Evolutionary conservation across 2,113 vertebrate species (phyloP).

Genomic region (Clarias batrachus): DNA sequence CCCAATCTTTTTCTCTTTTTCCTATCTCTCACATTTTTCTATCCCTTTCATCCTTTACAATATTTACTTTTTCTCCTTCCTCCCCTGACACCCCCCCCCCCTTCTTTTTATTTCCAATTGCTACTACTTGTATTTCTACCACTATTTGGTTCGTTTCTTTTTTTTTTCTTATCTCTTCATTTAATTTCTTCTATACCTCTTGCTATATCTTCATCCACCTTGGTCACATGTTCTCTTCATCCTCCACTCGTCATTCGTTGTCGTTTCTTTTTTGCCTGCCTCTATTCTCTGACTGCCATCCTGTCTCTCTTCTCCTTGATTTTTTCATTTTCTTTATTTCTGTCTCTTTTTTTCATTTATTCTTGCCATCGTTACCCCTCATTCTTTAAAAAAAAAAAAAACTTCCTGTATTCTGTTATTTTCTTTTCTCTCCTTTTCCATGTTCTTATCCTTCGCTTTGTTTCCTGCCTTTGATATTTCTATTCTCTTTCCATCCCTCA

Average conservation of each 20-base stretch:
- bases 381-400: neutral
- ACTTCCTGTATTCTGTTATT: neutral
- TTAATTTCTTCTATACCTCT: neutral
- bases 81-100: neutral
- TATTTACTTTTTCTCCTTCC: neutral
- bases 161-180: too few relatives aligned
- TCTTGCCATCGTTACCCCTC: neutral
- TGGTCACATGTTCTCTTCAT: neutral
- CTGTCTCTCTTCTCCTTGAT: constrained; percentile 46
- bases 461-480: neutral
- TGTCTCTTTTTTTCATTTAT: neutral
- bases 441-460: neutral
- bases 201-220: constrained; percentile 41
- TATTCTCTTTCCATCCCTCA: constrained; percentile 20
- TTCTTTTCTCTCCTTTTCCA: neutral
- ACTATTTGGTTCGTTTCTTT: neutral
- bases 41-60: neutral
- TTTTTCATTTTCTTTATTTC: constrained; percentile 36
- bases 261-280: constrained; percentile 46
- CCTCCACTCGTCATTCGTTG: constrained; percentile 3
- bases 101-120: neutral
- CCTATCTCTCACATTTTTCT: constrained; percentile 34
- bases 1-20: constrained; percentile 68
- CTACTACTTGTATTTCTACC: neutral
- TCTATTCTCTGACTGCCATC: constrained; percentile 43